Percentiles rank a stretch among this genome's conserved stretches.
phyloP scores from a whole-genome alignment of 2,888 invertebrate genomes.

The Trisateles emortualis region DNA sequence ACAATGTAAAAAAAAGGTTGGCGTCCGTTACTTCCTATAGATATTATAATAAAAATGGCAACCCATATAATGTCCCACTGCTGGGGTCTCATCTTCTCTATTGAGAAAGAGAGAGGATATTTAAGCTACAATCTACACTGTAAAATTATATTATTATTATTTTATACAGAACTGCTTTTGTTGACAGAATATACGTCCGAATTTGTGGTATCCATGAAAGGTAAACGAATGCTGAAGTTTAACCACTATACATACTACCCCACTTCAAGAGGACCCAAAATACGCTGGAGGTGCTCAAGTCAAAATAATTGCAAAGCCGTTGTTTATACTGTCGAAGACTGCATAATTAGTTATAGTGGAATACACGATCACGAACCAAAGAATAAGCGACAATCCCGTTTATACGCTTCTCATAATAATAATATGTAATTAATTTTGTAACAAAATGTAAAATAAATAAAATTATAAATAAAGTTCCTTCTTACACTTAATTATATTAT shows the following conservation, averaged over 20 bases:
- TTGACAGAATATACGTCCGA: constrained; percentile 14
- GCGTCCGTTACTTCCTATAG: too few relatives aligned
- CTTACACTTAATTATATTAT: too few relatives aligned
- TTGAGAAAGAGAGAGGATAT: too few relatives aligned
- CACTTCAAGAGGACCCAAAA: constrained; percentile 27
- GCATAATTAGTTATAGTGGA: constrained; percentile 24
- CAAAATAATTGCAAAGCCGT: constrained; percentile 37
- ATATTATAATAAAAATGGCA: too few relatives aligned
- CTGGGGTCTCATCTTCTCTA: too few relatives aligned
- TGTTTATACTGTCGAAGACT: constrained; percentile 32
- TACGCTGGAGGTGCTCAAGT: constrained; percentile 44
- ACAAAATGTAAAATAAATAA: background rate
- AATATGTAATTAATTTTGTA: background rate
- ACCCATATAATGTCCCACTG: too few relatives aligned
- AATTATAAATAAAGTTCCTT: background rate
- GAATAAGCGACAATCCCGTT: constrained; percentile 15
- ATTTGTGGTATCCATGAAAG: constrained; percentile 40
- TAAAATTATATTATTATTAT: too few relatives aligned
- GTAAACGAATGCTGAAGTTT: constrained; percentile 41
- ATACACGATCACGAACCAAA: constrained; percentile 35
- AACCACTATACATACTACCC: constrained; percentile 43
- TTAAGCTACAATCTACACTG: too few relatives aligned
- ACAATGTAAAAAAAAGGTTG: too few relatives aligned
- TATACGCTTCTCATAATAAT: constrained; percentile 6
- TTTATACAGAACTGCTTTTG: background rate